phyloP scores from a whole-genome alignment of 2,888 invertebrate genomes.

The Heteromyza rotundicornis region DNA sequence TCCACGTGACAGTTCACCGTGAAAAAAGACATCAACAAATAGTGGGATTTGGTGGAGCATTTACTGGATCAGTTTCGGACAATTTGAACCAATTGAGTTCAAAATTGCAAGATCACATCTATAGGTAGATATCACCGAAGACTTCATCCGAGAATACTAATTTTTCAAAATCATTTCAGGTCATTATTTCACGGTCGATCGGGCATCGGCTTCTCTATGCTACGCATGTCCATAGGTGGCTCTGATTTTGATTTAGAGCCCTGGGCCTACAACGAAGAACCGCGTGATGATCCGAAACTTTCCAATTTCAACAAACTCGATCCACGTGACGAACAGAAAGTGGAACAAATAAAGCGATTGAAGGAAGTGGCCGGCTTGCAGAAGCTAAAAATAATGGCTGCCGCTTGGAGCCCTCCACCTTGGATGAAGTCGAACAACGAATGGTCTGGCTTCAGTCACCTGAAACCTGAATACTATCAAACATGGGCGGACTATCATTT shows the following conservation, averaged over 20 bases:
- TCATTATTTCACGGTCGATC: conserved; percentile 71
- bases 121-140: conserved; percentile 39
- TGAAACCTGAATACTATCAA: conserved; percentile 72
- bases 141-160: background rate
- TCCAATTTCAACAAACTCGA: conserved; percentile 67
- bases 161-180: conserved; percentile 61
- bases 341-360: conserved; percentile 51
- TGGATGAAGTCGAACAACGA: conserved; percentile 75
- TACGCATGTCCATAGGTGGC: conserved; percentile 85
- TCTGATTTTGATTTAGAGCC: conserved; percentile 83
- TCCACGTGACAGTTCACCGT: conserved; percentile 46
- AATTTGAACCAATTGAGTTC: conserved; percentile 45
- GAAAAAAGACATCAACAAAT: conserved; percentile 70
- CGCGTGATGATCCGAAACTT: conserved; percentile 67
- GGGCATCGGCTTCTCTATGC: conserved; percentile 80
- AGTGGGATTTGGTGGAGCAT: conserved; percentile 86
- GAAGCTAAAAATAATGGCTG: conserved; percentile 53
- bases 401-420: conserved; percentile 71
- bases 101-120: conserved; percentile 53
- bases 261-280: conserved; percentile 79
- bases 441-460: conserved; percentile 67
- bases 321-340: conserved; percentile 52
- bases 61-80: conserved; percentile 72
- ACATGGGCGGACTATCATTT: conserved; percentile 83
- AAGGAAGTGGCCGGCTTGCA: conserved; percentile 39